These are phyloP conservation scores for Andrena marginata DNA, from an alignment of 2,888 invertebrate genomes.

Conservation along the genomic window DNA sequence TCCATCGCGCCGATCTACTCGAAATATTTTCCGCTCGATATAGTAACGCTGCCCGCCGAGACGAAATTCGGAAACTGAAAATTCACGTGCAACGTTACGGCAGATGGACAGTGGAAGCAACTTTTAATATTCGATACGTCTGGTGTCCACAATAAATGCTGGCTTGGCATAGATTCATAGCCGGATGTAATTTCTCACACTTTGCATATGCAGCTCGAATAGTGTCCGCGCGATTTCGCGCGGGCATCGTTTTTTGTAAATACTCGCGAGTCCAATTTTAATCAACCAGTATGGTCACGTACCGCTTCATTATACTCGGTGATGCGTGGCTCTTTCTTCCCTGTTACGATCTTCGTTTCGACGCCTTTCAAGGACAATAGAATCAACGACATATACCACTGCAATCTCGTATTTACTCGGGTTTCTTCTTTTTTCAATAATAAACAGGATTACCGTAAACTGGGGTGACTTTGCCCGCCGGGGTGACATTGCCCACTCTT, in stretches of 20 bases:
- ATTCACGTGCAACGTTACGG: background rate
- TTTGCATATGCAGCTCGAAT: too few species aligned
- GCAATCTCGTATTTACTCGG: too few species aligned
- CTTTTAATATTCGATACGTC: constrained; percentile 74
- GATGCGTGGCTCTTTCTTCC: constrained; percentile 10
- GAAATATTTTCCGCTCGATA: background rate
- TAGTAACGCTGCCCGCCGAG: background rate
- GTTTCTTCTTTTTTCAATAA: too few species aligned
- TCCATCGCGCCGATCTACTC: too few species aligned
- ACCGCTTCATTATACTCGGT: constrained; percentile 46
- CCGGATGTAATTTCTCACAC: too few species aligned
- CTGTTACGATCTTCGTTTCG: background rate
- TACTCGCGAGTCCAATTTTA: too few species aligned
- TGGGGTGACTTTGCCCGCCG: too few species aligned
- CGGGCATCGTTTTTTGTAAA: constrained; percentile 45
- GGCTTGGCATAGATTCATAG: background rate
- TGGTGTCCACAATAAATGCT: background rate
- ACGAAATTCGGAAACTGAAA: background rate
- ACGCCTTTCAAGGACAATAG: too few species aligned
- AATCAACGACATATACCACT: too few species aligned
- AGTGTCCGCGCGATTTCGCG: background rate
- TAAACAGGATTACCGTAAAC: too few species aligned
- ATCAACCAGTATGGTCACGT: constrained; percentile 23
- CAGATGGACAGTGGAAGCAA: constrained; percentile 61
- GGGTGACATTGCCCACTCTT: too few species aligned